These are phyloP conservation scores for Leucoptera coffeella DNA, from an alignment of 2,888 invertebrate genomes.

Conservation along the genomic window DNA sequence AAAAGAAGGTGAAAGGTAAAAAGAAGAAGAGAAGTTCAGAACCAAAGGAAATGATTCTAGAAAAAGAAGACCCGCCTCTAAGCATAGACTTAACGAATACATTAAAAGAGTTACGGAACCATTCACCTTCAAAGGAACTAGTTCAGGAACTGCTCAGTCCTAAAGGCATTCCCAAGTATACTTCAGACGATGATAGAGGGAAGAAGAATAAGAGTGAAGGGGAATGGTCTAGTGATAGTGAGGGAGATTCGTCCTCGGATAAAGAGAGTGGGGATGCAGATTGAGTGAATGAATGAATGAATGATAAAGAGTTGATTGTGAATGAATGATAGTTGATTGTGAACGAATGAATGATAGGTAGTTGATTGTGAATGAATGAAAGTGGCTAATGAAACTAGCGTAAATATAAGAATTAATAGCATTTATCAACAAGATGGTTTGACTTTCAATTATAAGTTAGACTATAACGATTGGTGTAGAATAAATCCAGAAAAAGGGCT, in stretches of 20 bases:
- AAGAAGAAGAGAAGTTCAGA: constrained; percentile 14
- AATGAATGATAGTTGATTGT: too few species aligned
- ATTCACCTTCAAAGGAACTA: constrained; percentile 28
- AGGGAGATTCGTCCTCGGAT: constrained; percentile 19
- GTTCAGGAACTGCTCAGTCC: constrained; percentile 11
- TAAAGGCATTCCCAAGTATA: too few species aligned
- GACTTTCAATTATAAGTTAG: too few species aligned
- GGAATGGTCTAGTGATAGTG: constrained; percentile 42
- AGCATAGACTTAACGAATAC: constrained; percentile 28
- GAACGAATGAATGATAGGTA: too few species aligned
- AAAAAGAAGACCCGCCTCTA: constrained; percentile 9
- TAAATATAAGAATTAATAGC: too few species aligned
- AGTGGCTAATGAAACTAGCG: too few species aligned
- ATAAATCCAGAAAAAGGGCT: too few species aligned
- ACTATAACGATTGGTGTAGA: too few species aligned
- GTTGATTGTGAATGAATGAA: too few species aligned
- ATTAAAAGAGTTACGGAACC: constrained; percentile 23
- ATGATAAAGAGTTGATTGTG: too few species aligned
- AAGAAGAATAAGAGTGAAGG: constrained; percentile 28
- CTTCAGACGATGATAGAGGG: constrained; percentile 4
- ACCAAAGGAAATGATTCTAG: constrained; percentile 11
- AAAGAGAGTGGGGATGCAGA: too few species aligned
- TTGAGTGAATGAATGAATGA: constrained; percentile 2
- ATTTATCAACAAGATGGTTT: too few species aligned
- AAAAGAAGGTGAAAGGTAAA: constrained; percentile 25